Base-by-base conservation (phyloP, 1,140 invertebrate genomes). In the Phortica variegata region DNA sequence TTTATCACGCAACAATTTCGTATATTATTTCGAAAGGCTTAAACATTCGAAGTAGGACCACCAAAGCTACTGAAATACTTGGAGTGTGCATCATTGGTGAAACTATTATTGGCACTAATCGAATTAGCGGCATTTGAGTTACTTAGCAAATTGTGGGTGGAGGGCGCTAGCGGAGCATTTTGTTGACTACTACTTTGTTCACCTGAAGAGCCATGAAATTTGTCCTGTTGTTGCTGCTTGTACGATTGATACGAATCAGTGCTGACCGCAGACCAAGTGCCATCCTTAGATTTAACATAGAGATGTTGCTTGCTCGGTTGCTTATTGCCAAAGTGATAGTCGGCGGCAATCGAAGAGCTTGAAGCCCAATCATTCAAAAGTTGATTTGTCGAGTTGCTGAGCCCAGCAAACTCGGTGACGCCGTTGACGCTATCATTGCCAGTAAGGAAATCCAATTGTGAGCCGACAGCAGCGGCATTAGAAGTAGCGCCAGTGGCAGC, bases 211-310 rank as follows among this genome's bases (percentile, higher is more conserved):
- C 52, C 52, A 34, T 54, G 56, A 42, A 62, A 66, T 13, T 60
- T 56, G 17, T 44, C 41, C n/a, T 47, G 49, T 36, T 58, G 62
- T 23, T 65, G 56, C 23, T 65, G 69, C 56, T 65, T 70, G 32
- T 56, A 72, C 21, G 37, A 58, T 43, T 76, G 73, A 53, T 74
- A 76, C 23, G 73, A 57, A 44, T 75, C 70, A 38, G 70, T 72
- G 42, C 65, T 71, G 20, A 75, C 73, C 0, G 73, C 68, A 1
- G 73, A 75, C 69, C 73, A 75, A 18, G 70, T 62, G 41, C 73
- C 73, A 31, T 75, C 71, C 53, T 76, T 76, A 45, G 73, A 61
- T 52, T 76, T 76, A 4, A 76, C 63, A 41, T 75, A 76, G 10
- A 76, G 39, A 39, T 75, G 73, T 52, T 76, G 73, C 29, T 74